phyloP scores from a whole-genome alignment of 2,888 invertebrate genomes.

The Hedya salicella region DNA sequence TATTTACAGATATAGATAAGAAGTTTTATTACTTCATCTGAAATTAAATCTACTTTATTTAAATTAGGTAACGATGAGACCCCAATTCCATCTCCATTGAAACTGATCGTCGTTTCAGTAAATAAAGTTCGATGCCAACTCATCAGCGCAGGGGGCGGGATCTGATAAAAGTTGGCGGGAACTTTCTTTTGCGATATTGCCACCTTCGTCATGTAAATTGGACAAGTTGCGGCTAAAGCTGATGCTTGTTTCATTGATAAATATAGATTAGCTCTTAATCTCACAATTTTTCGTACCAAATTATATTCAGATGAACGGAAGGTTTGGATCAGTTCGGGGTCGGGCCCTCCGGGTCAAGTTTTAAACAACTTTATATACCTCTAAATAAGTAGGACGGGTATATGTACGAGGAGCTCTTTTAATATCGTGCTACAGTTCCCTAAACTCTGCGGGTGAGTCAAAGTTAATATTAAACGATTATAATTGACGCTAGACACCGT shows the following conservation, averaged over 20 bases:
- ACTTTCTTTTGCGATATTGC: conserved; percentile 83
- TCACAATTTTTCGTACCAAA: conserved; percentile 65
- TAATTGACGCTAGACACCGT: conserved; percentile 24
- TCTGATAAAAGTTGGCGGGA: conserved; percentile 81
- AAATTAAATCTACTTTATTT: conserved; percentile 30
- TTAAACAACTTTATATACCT: conserved; percentile 27
- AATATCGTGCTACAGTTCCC: not conserved
- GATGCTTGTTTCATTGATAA: conserved; percentile 77
- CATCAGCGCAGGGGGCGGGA: conserved; percentile 79
- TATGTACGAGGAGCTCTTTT: not conserved
- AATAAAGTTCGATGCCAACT: conserved; percentile 81
- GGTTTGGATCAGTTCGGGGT: conserved; percentile 24
- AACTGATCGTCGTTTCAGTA: conserved; percentile 70
- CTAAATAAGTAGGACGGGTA: conserved; percentile 6
- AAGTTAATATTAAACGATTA: conserved; percentile 9
- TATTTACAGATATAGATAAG: not conserved
- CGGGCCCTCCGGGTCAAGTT: conserved; percentile 26
- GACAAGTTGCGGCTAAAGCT: conserved; percentile 75
- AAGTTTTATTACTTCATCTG: conserved; percentile 10
- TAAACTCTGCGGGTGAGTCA: not conserved
- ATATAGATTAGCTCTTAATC: conserved; percentile 77
- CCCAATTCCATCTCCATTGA: conserved; percentile 64
- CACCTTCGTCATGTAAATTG: conserved; percentile 84
- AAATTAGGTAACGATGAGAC: conserved; percentile 36
- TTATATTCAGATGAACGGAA: conserved; percentile 56